Conservation (phyloP, 1,140 invertebrate species). For the Ctenoplectra terminalis region DNA sequence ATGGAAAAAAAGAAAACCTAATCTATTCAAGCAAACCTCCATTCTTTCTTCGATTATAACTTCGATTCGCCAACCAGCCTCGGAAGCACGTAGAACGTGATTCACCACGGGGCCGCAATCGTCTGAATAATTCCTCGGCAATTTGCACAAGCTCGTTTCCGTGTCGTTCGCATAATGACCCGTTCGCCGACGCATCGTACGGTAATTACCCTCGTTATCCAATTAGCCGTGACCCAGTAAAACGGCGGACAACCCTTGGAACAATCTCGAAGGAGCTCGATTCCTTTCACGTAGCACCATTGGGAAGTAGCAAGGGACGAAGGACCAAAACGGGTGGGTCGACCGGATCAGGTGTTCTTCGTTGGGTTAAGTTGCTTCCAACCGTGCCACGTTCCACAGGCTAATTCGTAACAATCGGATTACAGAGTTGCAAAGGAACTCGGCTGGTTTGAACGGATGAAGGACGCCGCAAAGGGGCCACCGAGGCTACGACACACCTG, state of each 20-base stretch:
- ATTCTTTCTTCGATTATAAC: background rate
- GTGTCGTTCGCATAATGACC: background rate
- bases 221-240: conserved; percentile 39
- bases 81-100: background rate
- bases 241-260: conserved; percentile 3
- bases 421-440: conserved; percentile 4
- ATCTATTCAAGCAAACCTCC: no score
- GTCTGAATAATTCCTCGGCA: background rate
- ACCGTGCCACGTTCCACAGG: background rate
- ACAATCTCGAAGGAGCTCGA: background rate
- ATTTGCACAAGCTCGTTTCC: background rate
- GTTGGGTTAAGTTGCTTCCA: background rate
- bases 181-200: background rate
- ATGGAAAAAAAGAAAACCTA: no score
- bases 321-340: background rate
- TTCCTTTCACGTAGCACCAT: background rate
- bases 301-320: background rate
- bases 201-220: conserved; percentile 38
- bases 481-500: conserved; percentile 46
- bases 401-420: conserved; percentile 47
- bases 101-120: background rate
- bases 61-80: background rate
- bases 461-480: conserved; percentile 14
- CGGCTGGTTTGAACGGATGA: background rate
- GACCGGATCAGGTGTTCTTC: background rate